A percentile compares a stretch with the other conserved stretches of the same genome.
Evolutionary conservation across 2,888 invertebrate species (phyloP).

Genomic region (Erebia epiphron): DNA sequence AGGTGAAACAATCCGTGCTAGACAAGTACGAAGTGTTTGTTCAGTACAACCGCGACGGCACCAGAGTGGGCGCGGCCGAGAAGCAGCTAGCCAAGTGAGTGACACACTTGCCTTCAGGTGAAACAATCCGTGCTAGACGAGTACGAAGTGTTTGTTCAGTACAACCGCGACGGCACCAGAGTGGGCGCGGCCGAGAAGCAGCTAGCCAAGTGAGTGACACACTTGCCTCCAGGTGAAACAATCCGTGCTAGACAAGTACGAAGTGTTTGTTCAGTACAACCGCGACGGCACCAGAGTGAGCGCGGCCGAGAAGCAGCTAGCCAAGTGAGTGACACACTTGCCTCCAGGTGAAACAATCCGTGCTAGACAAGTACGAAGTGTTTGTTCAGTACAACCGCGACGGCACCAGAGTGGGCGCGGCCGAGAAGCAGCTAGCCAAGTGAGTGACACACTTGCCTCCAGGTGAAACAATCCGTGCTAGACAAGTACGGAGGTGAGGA

Average conservation of each 20-base stretch:
- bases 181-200: conserved; percentile 94
- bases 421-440: conserved; percentile 93
- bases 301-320: too few relatives aligned
- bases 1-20: conserved; percentile 92
- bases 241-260: not conserved
- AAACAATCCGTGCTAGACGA: conserved; percentile 93
- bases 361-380: conserved; percentile 3
- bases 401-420: conserved; percentile 85
- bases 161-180: conserved; percentile 95
- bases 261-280: not conserved
- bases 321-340: too few relatives aligned
- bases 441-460: conserved; percentile 60
- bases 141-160: conserved; percentile 98
- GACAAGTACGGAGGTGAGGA: not conserved
- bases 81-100: conserved; percentile 87
- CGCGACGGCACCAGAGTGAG: not conserved
- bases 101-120: conserved; percentile 76
- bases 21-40: conserved; percentile 98
- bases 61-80: conserved; percentile 93
- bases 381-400: not conserved
- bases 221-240: not conserved
- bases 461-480: not conserved
- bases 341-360: too few relatives aligned
- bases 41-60: conserved; percentile 97
- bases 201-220: conserved; percentile 85